Conservation (phyloP, 2,113 vertebrate species). For the Nothoprocta perdicaria region DNA sequence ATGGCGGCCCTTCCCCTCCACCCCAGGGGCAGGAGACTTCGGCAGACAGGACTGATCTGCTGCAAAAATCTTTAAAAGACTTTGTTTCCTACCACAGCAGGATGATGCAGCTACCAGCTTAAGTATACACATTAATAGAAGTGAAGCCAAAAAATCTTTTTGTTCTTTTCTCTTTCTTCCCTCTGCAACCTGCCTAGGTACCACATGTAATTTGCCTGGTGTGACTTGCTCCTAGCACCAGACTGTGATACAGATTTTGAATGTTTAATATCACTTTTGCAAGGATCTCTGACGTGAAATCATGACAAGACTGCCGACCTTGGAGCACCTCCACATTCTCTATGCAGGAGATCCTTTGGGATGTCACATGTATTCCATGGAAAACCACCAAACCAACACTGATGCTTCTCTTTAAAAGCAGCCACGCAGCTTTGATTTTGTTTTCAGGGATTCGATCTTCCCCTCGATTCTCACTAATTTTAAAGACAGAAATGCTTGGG, state of each 20-base stretch:
- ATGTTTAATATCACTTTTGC: not conserved
- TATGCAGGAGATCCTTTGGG: not conserved
- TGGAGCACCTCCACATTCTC: not conserved
- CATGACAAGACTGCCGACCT: not conserved
- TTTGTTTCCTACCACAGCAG: not conserved
- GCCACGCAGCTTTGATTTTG: not conserved
- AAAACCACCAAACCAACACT: not conserved
- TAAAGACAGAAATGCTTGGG: not conserved
- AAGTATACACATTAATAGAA: not conserved
- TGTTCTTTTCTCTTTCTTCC: not conserved
- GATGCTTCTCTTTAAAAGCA: not conserved
- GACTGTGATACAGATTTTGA: not conserved
- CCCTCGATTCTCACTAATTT: not conserved
- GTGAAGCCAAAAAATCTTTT: not conserved
- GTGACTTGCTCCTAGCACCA: not conserved
- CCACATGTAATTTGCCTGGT: not conserved
- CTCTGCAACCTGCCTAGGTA: not conserved
- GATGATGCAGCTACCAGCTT: not conserved
- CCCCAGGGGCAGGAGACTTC: not conserved
- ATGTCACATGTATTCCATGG: not conserved
- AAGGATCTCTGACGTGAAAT: not conserved
- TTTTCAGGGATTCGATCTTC: not conserved
- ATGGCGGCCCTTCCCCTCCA: not conserved
- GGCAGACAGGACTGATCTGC: not conserved
- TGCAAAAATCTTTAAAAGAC: not conserved